Conservation (phyloP, 2,888 invertebrate genomes). For the Tenthredo mesomela region DNA sequence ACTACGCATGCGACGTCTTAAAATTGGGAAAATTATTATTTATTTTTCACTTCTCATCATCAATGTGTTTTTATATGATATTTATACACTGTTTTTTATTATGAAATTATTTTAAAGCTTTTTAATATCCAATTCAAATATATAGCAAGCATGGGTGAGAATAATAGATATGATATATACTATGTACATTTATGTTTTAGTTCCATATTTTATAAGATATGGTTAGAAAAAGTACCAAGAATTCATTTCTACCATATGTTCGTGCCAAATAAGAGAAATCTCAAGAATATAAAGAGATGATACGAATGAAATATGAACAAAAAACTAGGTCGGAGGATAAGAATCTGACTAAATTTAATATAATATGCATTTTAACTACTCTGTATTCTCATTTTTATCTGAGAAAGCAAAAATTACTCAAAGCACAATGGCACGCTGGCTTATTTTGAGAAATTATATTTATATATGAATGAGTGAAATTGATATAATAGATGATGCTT, state of each 20-base stretch:
- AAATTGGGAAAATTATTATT: constrained; percentile 23
- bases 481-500: not conserved
- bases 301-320: constrained; percentile 2
- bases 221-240: constrained; percentile 14
- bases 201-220: constrained; percentile 20
- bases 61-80: not conserved
- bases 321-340: not conserved
- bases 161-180: constrained; percentile 36
- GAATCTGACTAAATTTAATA: not conserved
- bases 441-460: not conserved
- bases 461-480: not conserved
- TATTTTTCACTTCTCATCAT: constrained; percentile 8
- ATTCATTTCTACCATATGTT: constrained; percentile 39
- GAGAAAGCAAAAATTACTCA: not conserved
- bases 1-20: constrained; percentile 52
- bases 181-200: constrained; percentile 31
- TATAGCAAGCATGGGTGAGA: constrained; percentile 43
- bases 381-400: constrained; percentile 12
- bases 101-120: constrained; percentile 6
- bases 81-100: constrained; percentile 37
- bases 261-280: constrained; percentile 24
- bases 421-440: constrained; percentile 5
- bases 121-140: constrained; percentile 24
- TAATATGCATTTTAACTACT: not conserved
- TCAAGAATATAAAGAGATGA: constrained; percentile 13